Evolutionary conservation across 2,113 vertebrate species (phyloP).

Genomic region (Phoxinus phoxinus): DNA sequence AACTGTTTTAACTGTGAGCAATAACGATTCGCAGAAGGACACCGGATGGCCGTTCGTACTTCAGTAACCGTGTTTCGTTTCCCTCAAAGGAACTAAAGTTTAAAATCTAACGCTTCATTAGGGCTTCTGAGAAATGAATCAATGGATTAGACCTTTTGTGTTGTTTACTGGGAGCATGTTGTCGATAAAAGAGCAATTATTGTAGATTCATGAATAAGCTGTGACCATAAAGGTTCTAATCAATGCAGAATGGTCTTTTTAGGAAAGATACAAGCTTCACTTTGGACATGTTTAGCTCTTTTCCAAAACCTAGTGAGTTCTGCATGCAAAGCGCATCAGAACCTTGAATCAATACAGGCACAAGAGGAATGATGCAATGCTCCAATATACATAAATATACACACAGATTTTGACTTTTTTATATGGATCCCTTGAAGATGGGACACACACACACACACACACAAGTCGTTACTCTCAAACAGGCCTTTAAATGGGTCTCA

Average conservation of each 20-base stretch:
- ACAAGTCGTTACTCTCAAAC: too few species aligned
- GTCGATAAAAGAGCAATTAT: background rate
- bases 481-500: too few species aligned
- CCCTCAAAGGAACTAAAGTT: constrained; percentile 33
- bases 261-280: background rate
- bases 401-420: too few species aligned
- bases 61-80: background rate
- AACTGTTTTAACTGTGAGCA: background rate
- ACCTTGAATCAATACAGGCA: background rate
- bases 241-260: background rate
- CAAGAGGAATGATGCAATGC: background rate
- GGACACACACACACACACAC: too few species aligned
- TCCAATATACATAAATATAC: too few species aligned
- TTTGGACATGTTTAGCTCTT: background rate
- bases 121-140: background rate
- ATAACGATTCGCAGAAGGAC: background rate
- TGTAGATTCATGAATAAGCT: constrained; percentile 17
- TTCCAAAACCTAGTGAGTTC: background rate
- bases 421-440: too few species aligned
- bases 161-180: constrained; percentile 35
- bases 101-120: constrained; percentile 44
- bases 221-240: constrained; percentile 12
- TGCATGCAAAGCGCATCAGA: background rate
- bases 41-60: background rate
- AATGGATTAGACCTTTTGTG: constrained; percentile 16